Base-by-base conservation (phyloP, 2,113 vertebrate genomes). In the Xerus inauris region DNA sequence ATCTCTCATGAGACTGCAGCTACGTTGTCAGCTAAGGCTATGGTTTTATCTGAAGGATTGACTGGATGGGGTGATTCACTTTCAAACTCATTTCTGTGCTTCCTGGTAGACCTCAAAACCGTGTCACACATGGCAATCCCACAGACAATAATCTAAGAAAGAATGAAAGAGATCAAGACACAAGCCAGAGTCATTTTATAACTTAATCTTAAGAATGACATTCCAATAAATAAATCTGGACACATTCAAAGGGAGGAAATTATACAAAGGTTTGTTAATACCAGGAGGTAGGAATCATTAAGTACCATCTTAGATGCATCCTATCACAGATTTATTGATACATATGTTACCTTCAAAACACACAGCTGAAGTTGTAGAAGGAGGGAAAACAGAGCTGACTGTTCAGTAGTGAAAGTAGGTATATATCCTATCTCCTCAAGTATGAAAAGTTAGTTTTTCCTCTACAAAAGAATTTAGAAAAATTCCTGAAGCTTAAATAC, bases 351-450 rank as follows among this genome's bases (percentile, higher is more conserved):
- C 57, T 91, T 88, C 65, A 93, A 71, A 71, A 54, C 14, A 32
- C 30, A 89, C 12, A 90, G 77, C 38, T 90, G 32, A 86, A 81
- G 16, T 90, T 97, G 35, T 80, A 79, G 40, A 79, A 85, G 89
- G 75, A 89, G 14, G 47, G n/a, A 73, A 64, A 76, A 49, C 73
- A 95, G 16, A 51, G 26, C 24, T 65, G 45, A 40, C 30, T 57
- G 40, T 90, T 93, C 72, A 77, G 26, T 95, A 73, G 51, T 94
- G 83, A 96, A 94, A 91, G 72, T 17, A 94, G 45, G 16, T 94
- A 57, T 4, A n/a, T 28, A 81, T 91, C 19, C 82, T 47, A 24
- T 97, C 6, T 85, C 57, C 17, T 85, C 19, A 88, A 94, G 17
- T 92, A 57, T 95, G 72, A 81, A 94, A 88, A 87, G 71, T 75